phyloP scores from a whole-genome alignment of 2,113 vertebrate genomes.

The Callorhinus ursinus region DNA sequence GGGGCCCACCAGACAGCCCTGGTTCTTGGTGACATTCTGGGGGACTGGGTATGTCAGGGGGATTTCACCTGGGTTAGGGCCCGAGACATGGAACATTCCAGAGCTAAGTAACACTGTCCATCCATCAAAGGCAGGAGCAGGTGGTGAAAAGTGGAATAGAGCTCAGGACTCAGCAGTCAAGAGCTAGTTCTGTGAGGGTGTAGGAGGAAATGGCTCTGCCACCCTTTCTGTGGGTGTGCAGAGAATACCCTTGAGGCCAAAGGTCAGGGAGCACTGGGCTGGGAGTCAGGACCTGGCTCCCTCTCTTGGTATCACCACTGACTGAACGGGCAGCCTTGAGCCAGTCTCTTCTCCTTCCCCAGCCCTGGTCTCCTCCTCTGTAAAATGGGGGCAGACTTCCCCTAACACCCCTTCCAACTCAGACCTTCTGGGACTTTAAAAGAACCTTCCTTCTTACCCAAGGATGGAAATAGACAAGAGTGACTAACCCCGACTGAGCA shows the following conservation, averaged over 20 bases:
- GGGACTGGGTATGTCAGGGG: neutral
- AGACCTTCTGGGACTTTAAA: neutral
- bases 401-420: neutral
- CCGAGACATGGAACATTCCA: neutral
- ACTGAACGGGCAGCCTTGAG: neutral
- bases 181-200: neutral
- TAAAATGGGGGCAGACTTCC: neutral
- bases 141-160: neutral
- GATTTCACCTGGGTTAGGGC: neutral
- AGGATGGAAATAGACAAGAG: neutral
- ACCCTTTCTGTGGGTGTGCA: neutral
- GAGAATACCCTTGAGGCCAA: neutral
- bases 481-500: neutral
- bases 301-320: neutral
- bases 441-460: neutral
- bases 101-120: neutral
- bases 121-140: neutral
- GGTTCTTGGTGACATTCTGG: neutral
- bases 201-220: neutral
- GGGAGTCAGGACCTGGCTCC: neutral
- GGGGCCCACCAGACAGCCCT: accelerated
- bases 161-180: neutral
- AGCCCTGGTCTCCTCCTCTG: neutral
- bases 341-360: neutral
- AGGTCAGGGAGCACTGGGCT: neutral